A percentile compares a stretch with the other conserved stretches of the same genome.
Conservation (phyloP, 2,888 invertebrate genomes). For the Drosophila nr. perissopoda region DNA sequence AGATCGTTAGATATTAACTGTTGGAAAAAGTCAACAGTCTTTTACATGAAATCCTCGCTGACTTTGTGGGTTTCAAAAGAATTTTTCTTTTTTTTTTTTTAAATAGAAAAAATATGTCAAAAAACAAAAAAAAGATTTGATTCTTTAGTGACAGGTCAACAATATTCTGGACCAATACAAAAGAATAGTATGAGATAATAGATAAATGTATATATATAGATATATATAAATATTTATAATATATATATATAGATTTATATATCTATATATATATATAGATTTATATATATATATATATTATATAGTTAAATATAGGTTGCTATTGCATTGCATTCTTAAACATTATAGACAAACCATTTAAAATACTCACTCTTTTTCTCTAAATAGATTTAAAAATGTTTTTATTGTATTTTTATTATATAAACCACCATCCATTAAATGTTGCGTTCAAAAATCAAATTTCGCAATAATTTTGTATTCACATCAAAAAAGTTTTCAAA, state of each 20-base stretch:
- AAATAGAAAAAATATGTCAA: constrained; percentile 77
- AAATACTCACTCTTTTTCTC: constrained; percentile 85
- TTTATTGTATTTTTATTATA: constrained; percentile 60
- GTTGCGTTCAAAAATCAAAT: constrained; percentile 81
- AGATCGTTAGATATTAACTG: constrained; percentile 19
- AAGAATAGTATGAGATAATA: constrained; percentile 39
- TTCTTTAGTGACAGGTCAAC: constrained; percentile 62
- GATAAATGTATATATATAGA: constrained; percentile 41
- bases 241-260: constrained; percentile 32
- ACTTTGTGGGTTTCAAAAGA: constrained; percentile 53
- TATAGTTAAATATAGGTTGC: constrained; percentile 43
- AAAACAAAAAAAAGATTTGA: constrained; percentile 69
- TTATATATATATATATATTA: not conserved
- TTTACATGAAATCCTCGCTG: constrained; percentile 69
- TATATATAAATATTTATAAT: constrained; percentile 13
- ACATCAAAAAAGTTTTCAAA: constrained; percentile 79
- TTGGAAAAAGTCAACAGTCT: constrained; percentile 42
- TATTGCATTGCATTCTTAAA: constrained; percentile 75
- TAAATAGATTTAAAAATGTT: constrained; percentile 79
- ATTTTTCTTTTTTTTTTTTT: constrained; percentile 20
- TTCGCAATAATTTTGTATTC: constrained; percentile 77
- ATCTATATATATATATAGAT: not conserved
- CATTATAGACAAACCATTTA: constrained; percentile 77
- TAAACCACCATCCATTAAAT: constrained; percentile 78
- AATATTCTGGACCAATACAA: constrained; percentile 60